Evolutionary conservation across 2,888 invertebrate genomes (phyloP).

Genomic region (Tetragonula carbonaria): DNA sequence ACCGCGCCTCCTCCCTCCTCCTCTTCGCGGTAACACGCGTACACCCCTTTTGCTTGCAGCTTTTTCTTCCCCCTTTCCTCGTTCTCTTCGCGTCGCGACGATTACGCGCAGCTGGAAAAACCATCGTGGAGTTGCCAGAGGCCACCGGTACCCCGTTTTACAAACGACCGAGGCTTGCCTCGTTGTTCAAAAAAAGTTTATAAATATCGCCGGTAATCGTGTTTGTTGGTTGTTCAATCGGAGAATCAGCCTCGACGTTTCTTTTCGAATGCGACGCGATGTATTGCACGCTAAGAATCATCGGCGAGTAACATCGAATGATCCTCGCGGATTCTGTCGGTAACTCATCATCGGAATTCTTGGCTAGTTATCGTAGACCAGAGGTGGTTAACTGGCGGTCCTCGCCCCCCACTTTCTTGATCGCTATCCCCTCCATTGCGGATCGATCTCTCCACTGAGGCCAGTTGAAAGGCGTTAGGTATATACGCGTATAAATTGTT

Average conservation of each 20-base stretch:
- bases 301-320: background rate
- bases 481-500: too few relatives aligned
- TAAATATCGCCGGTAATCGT: constrained; percentile 45
- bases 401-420: too few relatives aligned
- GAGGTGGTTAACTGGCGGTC: too few relatives aligned
- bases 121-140: constrained; percentile 68
- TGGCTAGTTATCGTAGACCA: too few relatives aligned
- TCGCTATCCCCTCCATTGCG: too few relatives aligned
- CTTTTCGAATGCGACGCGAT: background rate
- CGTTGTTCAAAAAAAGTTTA: constrained; percentile 40
- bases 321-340: background rate
- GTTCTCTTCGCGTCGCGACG: constrained; percentile 37
- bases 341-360: too few relatives aligned
- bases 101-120: constrained; percentile 72
- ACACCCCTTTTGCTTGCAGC: constrained; percentile 23
- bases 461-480: too few relatives aligned
- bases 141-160: constrained; percentile 36
- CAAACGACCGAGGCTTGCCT: background rate
- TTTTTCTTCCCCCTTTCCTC: background rate
- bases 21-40: constrained; percentile 30
- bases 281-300: constrained; percentile 10
- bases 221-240: too few relatives aligned
- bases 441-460: too few relatives aligned
- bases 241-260: background rate
- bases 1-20: constrained; percentile 17